phyloP scores from a whole-genome alignment of 2,113 vertebrate species.

The Tragelaphus buxtoni region DNA sequence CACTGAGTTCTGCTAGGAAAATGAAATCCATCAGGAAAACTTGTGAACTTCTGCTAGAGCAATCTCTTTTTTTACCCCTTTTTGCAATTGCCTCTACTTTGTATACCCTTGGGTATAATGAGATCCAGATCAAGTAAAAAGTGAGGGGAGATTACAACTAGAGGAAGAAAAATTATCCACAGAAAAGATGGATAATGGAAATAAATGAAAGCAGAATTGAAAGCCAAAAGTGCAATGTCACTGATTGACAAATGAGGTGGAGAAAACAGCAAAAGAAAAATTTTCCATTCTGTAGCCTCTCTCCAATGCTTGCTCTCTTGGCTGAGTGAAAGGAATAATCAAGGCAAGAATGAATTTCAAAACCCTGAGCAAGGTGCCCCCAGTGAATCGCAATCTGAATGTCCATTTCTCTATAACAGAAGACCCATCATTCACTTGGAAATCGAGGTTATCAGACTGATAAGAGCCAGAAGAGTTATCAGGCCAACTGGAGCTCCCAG shows the following conservation, averaged over 20 bases:
- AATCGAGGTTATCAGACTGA: slow-evolving; percentile 10
- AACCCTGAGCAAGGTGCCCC: background rate
- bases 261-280: slow-evolving; percentile 27
- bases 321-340: background rate
- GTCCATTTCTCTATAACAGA: slow-evolving; percentile 10
- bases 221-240: background rate
- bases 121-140: slow-evolving; percentile 15
- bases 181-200: slow-evolving; percentile 33
- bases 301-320: background rate
- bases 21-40: background rate
- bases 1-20: background rate
- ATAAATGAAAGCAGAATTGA: slow-evolving; percentile 9
- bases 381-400: background rate
- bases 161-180: slow-evolving; percentile 25
- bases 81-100: background rate
- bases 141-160: background rate
- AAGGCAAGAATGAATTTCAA: slow-evolving; percentile 26
- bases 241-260: background rate
- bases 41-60: background rate
- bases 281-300: background rate
- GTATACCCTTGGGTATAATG: background rate
- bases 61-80: background rate
- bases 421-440: slow-evolving; percentile 21
- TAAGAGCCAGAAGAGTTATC: background rate
- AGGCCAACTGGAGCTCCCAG: background rate